Base-by-base conservation (phyloP, 2,113 vertebrate genomes). In the Oreochromis tanganicae region DNA sequence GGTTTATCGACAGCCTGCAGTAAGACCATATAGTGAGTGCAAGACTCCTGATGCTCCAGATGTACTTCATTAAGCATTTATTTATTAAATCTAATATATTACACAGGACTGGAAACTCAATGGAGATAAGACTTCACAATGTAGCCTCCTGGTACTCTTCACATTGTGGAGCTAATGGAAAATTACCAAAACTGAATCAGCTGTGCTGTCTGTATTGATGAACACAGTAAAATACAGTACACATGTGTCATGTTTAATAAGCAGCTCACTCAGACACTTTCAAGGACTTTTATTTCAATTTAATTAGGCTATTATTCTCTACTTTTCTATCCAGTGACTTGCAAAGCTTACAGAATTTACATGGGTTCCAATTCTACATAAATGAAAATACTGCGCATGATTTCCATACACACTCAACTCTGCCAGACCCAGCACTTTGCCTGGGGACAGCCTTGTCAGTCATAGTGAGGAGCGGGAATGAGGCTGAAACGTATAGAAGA, bases 361-460 rank as follows among this genome's bases (percentile, higher is more conserved):
- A 34, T 24, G 43, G 43, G 54, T 81, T 46, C 73, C 32, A n/a
- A 19, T 32, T 73, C 55, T 84, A 71, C 12, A 66, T 59, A 71
- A 84, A 10, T 87, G 24, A 86, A 90, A 90, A 68, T 73, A 83
- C 48, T 84, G 85, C 57, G 34, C 83, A 82, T 80, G 63, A 86
- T 90, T 82, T 91, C 87, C 29, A 82, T 80, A 83, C 48, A 80
- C 81, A 68, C 81, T 83, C 6, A 52, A 34, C 85, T 68, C 29
- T 81, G 87, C 63, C 81, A 83, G 79, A 90, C 38, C 80, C 83
- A 59, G 81, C 59, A 85, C 71, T 75, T 19, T 16, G 90, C 90
- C 93, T 21, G 73, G 84, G 91, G 88, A 94, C 82, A 85, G 57
- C 52, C 84, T 84, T 87, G 93, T 94, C 91, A 92, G 88, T 91